phyloP scores from a whole-genome alignment of 2,113 vertebrate species.

The Murina feae region DNA sequence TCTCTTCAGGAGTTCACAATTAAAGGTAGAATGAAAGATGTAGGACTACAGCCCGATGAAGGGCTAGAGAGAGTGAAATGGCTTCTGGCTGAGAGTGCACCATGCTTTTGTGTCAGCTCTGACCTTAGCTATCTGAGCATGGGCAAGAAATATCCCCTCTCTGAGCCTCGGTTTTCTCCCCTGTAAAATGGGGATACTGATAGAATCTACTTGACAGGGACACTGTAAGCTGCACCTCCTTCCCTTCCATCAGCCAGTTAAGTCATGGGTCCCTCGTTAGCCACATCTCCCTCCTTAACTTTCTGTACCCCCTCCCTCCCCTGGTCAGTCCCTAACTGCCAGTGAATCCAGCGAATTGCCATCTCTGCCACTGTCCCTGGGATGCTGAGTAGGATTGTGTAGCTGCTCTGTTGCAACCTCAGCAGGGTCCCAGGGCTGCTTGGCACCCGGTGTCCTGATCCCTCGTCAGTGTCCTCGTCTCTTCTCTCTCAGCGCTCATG shows the following conservation, averaged over 20 bases:
- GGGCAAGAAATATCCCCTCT: neutral
- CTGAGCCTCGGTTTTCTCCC: neutral
- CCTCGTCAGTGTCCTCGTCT: neutral
- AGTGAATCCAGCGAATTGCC: neutral
- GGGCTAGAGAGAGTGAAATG: neutral
- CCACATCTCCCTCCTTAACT: neutral
- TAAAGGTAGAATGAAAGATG: neutral
- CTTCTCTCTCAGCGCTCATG: neutral
- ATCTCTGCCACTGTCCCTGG: neutral
- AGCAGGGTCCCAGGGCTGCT: neutral
- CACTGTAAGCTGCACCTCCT: rapidly evolving
- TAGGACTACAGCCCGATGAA: neutral
- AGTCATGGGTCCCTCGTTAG: neutral
- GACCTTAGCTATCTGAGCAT: neutral
- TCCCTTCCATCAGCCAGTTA: neutral
- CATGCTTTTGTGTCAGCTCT: neutral
- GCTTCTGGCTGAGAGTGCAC: neutral
- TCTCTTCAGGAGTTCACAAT: neutral
- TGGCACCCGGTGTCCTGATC: neutral
- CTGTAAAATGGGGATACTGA: neutral
- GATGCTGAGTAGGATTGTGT: neutral
- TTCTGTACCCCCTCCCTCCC: neutral
- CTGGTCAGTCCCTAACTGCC: neutral
- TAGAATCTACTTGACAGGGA: neutral
- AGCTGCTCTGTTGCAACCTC: neutral